Percentiles rank a stretch among this genome's conserved stretches.
Conservation (phyloP, 2,888 invertebrate species). For the Adelphocoris suturalis region DNA sequence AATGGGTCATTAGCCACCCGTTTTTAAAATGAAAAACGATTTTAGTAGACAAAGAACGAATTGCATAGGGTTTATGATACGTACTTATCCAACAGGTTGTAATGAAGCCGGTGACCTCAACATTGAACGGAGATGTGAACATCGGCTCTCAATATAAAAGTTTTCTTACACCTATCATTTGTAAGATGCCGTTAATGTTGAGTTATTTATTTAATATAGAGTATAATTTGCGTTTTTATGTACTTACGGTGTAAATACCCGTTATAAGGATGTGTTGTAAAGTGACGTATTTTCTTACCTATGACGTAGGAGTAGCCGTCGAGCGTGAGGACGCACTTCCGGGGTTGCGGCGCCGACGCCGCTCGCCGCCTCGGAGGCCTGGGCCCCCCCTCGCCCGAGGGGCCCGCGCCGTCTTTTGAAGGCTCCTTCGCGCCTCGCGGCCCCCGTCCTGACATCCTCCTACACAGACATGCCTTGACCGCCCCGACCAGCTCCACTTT, state of each 20-base stretch:
- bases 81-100: neutral
- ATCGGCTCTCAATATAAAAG: neutral
- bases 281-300: slow-evolving; percentile 84
- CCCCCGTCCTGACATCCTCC: slow-evolving; percentile 64
- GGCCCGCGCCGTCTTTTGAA: slow-evolving; percentile 54
- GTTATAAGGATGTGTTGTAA: too few relatives aligned
- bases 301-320: slow-evolving; percentile 94
- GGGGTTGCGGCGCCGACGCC: slow-evolving; percentile 77
- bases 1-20: too few relatives aligned
- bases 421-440: slow-evolving; percentile 69
- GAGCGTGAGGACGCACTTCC: slow-evolving; percentile 90
- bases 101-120: neutral
- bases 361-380: slow-evolving; percentile 71
- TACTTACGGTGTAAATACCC: too few relatives aligned
- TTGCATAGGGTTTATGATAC: too few relatives aligned
- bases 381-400: slow-evolving; percentile 47
- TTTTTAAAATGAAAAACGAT: too few relatives aligned
- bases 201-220: too few relatives aligned
- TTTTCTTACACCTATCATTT: neutral
- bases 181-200: too few relatives aligned
- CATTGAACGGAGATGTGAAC: neutral
- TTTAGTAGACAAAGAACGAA: too few relatives aligned
- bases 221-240: too few relatives aligned
- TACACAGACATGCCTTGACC: slow-evolving; percentile 72
- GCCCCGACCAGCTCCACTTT: slow-evolving; percentile 71